These are phyloP conservation scores for Molossus molossus DNA, from an alignment of 2,797 vertebrate species.

Conservation along the genomic window DNA sequence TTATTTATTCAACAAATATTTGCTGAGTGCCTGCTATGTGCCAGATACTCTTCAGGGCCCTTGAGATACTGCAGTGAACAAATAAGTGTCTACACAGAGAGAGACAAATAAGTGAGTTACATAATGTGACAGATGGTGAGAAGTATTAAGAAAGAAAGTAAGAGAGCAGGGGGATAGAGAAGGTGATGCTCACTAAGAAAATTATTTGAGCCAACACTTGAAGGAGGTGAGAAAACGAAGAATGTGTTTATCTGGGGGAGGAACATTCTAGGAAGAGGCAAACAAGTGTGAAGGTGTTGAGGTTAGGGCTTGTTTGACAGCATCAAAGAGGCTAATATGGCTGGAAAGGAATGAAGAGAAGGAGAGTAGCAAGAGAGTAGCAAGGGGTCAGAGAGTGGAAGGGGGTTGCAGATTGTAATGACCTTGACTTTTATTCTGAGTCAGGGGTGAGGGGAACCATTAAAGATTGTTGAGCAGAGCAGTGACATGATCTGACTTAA, in stretches of 20 bases:
- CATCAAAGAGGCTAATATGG: neutral
- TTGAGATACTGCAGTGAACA: conserved; percentile 23
- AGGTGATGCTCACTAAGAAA: neutral
- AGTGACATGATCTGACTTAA: neutral
- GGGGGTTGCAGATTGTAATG: neutral
- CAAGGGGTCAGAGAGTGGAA: neutral
- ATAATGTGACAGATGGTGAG: conserved; percentile 15
- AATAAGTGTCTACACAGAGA: conserved; percentile 39
- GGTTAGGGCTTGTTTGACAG: neutral
- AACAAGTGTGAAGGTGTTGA: neutral
- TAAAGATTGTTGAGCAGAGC: neutral
- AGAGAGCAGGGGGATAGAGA: neutral
- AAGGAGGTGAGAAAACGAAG: neutral
- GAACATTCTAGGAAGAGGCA: neutral
- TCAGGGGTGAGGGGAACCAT: neutral
- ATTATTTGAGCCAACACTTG: neutral
- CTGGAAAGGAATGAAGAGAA: neutral
- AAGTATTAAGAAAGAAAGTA: conserved; percentile 18
- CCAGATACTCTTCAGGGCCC: conserved; percentile 46
- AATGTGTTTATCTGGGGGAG: neutral
- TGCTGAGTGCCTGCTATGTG: conserved; percentile 19
- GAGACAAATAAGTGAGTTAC: conserved; percentile 38
- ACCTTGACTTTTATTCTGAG: conserved; percentile 44
- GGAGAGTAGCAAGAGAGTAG: neutral
- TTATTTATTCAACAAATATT: conserved; percentile 51